phyloP scores from a whole-genome alignment of 2,888 invertebrate species.

The Gisinianus flammeolus region DNA sequence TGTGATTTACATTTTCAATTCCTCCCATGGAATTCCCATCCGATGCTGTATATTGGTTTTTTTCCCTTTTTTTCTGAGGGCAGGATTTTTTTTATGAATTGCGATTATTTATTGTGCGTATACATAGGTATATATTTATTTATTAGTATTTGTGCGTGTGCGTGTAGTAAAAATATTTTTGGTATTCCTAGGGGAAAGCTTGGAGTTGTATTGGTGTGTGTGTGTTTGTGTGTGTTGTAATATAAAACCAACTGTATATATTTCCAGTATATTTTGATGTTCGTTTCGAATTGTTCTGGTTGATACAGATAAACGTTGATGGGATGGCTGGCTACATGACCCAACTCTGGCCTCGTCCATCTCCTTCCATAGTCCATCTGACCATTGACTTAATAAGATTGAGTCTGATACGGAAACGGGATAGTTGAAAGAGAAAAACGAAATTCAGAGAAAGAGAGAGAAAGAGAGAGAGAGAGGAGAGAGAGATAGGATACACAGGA shows the following conservation, averaged over 20 bases:
- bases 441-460: background rate
- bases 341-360: background rate
- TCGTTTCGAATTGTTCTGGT: background rate
- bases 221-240: background rate
- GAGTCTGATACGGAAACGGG: background rate
- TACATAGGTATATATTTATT: too few relatives aligned
- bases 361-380: background rate
- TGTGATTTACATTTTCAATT: too few relatives aligned
- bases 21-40: too few relatives aligned
- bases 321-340: background rate
- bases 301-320: conserved; percentile 11
- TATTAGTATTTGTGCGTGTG: too few relatives aligned
- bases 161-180: too few relatives aligned
- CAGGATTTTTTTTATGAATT: too few relatives aligned
- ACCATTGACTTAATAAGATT: conserved; percentile 17
- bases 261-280: background rate
- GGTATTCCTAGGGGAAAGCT: too few relatives aligned
- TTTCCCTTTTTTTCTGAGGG: too few relatives aligned
- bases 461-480: background rate
- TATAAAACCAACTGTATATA: background rate
- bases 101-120: too few relatives aligned
- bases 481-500: background rate
- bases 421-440: background rate
- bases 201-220: background rate
- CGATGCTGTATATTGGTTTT: too few relatives aligned